These are phyloP conservation scores for Pelodytes ibericus DNA, from an alignment of 2,797 vertebrate species.

Conservation along the genomic window DNA sequence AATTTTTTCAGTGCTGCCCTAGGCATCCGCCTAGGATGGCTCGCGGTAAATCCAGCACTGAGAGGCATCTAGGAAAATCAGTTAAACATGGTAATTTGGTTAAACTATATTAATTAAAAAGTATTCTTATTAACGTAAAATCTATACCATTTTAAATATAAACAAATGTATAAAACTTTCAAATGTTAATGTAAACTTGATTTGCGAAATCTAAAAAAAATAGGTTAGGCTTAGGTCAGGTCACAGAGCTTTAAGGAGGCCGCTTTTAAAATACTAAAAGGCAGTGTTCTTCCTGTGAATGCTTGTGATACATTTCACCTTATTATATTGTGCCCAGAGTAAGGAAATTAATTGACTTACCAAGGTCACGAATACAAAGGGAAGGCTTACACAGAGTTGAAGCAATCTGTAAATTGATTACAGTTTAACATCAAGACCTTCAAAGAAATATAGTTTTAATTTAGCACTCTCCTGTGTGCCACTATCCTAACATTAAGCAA, in stretches of 20 bases:
- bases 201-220: too few relatives aligned
- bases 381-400: not conserved
- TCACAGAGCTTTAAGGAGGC: not conserved
- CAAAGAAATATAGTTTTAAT: not conserved
- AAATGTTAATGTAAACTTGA: too few relatives aligned
- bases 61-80: too few relatives aligned
- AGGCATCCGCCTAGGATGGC: too few relatives aligned
- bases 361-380: not conserved
- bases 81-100: too few relatives aligned
- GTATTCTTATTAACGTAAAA: too few relatives aligned
- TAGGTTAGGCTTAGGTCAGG: too few relatives aligned
- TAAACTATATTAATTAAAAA: too few relatives aligned
- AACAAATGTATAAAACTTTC: too few relatives aligned
- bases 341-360: conserved; percentile 2
- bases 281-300: not conserved
- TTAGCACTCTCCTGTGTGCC: not conserved
- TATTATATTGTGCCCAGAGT: not conserved
- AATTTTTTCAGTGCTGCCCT: too few relatives aligned
- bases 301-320: not conserved
- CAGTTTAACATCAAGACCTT: not conserved
- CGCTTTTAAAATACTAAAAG: not conserved
- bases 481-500: not conserved
- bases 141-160: too few relatives aligned
- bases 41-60: too few relatives aligned
- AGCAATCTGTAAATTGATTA: not conserved